phyloP scores from a whole-genome alignment of 2,113 vertebrate genomes.

The Onychorhynchus coronatus region DNA sequence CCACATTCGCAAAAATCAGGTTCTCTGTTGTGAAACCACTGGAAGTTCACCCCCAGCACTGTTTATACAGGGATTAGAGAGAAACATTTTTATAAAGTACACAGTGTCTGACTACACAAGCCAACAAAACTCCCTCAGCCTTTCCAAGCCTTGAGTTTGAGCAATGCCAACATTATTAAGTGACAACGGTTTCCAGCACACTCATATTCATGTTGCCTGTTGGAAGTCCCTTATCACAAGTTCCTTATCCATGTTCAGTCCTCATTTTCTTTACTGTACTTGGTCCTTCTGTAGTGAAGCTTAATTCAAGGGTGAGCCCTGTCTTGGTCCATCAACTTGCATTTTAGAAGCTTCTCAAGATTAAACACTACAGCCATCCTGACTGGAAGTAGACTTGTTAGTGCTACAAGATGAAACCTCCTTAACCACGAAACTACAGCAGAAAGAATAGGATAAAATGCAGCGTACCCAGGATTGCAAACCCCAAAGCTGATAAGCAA shows the following conservation, averaged over 20 bases:
- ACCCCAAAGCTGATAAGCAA: neutral
- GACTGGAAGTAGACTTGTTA: neutral
- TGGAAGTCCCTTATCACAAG: neutral
- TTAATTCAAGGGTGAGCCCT: neutral
- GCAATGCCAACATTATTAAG: neutral
- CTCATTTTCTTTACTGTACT: neutral
- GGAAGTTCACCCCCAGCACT: neutral
- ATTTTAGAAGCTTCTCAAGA: neutral
- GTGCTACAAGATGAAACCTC: neutral
- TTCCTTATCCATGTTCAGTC: neutral
- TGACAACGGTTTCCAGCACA: neutral
- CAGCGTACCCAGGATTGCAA: neutral
- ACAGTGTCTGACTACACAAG: neutral
- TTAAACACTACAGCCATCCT: neutral
- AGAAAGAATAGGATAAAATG: neutral
- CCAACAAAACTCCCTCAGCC: neutral
- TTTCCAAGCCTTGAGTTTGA: neutral
- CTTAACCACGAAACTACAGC: neutral
- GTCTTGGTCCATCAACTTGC: neutral
- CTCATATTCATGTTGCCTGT: neutral
- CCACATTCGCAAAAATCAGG: neutral
- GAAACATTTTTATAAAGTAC: neutral
- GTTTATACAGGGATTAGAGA: neutral
- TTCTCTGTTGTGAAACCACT: neutral
- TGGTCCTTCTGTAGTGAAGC: neutral